Evolutionary conservation across 2,113 vertebrate species (phyloP), one percentile per base, ranked within the genome.

Genomic region (Limanda limanda): DNA sequence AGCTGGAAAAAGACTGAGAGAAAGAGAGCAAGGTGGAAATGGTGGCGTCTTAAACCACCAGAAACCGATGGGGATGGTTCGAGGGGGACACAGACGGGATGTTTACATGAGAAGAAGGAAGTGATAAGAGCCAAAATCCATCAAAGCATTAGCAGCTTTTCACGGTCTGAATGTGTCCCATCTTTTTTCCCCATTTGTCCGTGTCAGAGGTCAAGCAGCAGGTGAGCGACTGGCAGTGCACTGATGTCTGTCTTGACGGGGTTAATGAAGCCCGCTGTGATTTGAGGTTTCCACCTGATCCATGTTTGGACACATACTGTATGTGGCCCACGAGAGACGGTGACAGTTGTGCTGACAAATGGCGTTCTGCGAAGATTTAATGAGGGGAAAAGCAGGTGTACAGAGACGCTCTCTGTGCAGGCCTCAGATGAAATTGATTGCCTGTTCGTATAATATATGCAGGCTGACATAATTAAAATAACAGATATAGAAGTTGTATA

Each of bases 161-260:
- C 5, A 18, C 5, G 25, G 23, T 67, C 66, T 17, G 68, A 52
- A 24, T 42, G 52, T n/a, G 47, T 56, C 35, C 23, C 45, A 23
- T 78, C 31, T 14, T 21, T 24, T 68, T 84, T 66, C 69, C 71
- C 84, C 84, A 85, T 45, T 82, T 81, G 86, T 73, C 60, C 63
- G 61, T 79, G 82, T 83, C 85, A 87, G 74, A 82, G 82, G 63
- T 86, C 68, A 84, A 82, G 80, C 73, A 87, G 76, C 80, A 86
- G 81, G 84, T 85, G 79, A 88, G 45, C 45, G 20, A 57, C 73
- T 84, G 74, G 74, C 66, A 55, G 61, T 76, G 66, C 35, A 47
- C 76, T 52, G 69, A 71, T 78, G 71, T 68, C 78, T 65, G 67
- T 65, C 77, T 59, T 65, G 69, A 67, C 11, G 21, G 52, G 68